Base-by-base conservation (phyloP, 1,140 invertebrate species). In the Oreohelix idahoensis region DNA sequence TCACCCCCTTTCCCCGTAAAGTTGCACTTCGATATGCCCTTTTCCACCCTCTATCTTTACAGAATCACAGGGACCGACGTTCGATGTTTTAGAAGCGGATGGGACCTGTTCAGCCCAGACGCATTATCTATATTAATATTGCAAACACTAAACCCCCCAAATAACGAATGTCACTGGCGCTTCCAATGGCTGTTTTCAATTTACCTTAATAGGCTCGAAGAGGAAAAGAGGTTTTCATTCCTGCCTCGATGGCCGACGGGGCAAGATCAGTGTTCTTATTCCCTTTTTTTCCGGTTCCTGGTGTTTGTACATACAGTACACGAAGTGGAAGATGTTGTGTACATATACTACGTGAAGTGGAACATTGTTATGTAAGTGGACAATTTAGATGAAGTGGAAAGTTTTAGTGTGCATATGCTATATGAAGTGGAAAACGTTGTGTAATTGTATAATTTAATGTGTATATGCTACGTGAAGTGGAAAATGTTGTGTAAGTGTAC, bases 101-200 rank as follows among this genome's bases (percentile, higher is more conserved):
- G 23, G 71, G 71, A 26, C 20, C 71, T 26, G 23, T n/a, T 13
- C 58, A 79, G 29, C 79, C 83, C 82, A 82, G 79, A 86, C 83
- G 79, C 85, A 86, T 86, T 86, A 86, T 86, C 85, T 86, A 86
- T 86, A 86, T 86, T 86, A 86, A 86, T 86, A 86, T 86, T 86
- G 82, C 85, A 86, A 86, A 84, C 85, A 82, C 85, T 84, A 84
- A 84, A 84, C 79, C 74, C 83, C 66, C 77, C 74, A 75, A 79
- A 85, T 70, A 86, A 86, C 69, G 75, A 86, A 86, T 84, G 81
- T 84, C 83, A 81, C 49, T 32, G 42, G 78, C 76, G 29, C 45
- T 58, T 84, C 66, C 66, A 42, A 42, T 71, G 69, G 32, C 74
- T 83, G 75, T 76, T 84, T 83, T 86, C 82, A 81, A 86, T 86